Evolutionary conservation across 2,113 vertebrate species (phyloP).

Genomic region (Hemicordylus capensis): DNA sequence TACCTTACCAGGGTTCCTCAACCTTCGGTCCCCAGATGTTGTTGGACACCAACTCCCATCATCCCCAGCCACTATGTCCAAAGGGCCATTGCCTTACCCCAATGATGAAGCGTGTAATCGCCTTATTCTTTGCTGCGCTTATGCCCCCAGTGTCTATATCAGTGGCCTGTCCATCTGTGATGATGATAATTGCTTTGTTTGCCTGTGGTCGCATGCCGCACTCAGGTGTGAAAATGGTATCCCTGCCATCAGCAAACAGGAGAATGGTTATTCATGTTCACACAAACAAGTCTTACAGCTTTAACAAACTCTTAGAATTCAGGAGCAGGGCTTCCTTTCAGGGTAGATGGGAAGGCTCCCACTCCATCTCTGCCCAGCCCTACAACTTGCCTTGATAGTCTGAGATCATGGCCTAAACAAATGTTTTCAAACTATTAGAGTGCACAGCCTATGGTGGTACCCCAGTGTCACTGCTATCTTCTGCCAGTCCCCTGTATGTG

Average conservation of each 20-base stretch:
- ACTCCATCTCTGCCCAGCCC: conserved; percentile 60
- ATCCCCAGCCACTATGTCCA: too few relatives aligned
- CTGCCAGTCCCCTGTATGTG: background rate
- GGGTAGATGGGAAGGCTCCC: too few relatives aligned
- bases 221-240: conserved; percentile 27
- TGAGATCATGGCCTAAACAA: conserved; percentile 33
- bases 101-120: conserved; percentile 62
- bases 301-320: background rate
- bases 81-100: conserved; percentile 50
- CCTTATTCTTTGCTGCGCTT: background rate
- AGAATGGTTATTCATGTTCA: background rate
- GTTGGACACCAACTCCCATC: too few relatives aligned
- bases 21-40: too few relatives aligned
- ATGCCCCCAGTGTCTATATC: background rate
- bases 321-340: too few relatives aligned
- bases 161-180: conserved; percentile 79
- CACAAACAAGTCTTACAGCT: background rate
- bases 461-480: background rate
- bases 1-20: too few relatives aligned
- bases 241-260: conserved; percentile 30
- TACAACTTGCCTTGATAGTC: conserved; percentile 56
- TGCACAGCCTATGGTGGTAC: too few relatives aligned
- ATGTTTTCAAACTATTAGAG: conserved; percentile 24
- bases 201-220: conserved; percentile 74
- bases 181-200: conserved; percentile 80